Percentiles rank a stretch among this genome's conserved stretches.
These are phyloP conservation scores for Philereme transversata DNA, from an alignment of 2,888 invertebrate genomes.

Conservation along the genomic window DNA sequence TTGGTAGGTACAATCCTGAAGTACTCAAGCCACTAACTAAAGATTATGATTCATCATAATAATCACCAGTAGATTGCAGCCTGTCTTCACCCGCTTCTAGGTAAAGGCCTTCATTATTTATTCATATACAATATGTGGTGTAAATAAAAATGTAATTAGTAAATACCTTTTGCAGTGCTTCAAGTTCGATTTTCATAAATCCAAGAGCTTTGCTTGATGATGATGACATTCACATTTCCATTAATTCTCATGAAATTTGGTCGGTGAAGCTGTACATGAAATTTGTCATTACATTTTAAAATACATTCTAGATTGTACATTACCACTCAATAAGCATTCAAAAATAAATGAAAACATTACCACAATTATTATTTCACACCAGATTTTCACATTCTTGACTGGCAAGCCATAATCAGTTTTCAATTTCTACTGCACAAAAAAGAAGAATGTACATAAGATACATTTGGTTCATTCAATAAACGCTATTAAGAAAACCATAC, in stretches of 20 bases:
- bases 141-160: not conserved
- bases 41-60: no score
- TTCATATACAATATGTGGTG: no score
- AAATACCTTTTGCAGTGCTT: not conserved
- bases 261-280: slow-evolving; percentile 2
- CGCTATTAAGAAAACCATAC: slow-evolving; percentile 32
- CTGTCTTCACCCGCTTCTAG: no score
- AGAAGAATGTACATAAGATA: slow-evolving; percentile 9
- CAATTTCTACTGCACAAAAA: slow-evolving; percentile 56
- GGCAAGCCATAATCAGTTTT: slow-evolving; percentile 49
- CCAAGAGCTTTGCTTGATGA: not conserved
- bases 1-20: no score
- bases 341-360: slow-evolving; percentile 30
- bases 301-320: not conserved
- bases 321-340: slow-evolving; percentile 3
- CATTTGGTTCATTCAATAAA: slow-evolving; percentile 29
- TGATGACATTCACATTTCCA: not conserved
- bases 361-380: slow-evolving; percentile 42
- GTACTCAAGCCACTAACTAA: no score
- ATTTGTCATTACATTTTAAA: not conserved
- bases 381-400: slow-evolving; percentile 54
- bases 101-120: no score
- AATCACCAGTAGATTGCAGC: no score
- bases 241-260: not conserved
- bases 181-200: not conserved